Evolutionary conservation across 2,113 vertebrate species (phyloP).

Genomic region (Perccottus glenii): DNA sequence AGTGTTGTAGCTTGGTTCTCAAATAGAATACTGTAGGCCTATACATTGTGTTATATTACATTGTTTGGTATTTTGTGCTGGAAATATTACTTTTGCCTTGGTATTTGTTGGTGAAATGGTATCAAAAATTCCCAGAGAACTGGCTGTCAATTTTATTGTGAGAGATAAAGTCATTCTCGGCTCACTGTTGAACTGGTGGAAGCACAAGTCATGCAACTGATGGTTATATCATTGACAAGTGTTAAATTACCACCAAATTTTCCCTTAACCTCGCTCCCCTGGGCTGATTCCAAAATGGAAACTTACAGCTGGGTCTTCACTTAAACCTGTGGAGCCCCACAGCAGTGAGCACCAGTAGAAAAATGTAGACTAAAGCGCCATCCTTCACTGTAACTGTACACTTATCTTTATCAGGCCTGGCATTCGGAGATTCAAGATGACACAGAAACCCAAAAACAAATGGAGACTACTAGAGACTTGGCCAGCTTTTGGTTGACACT

Average conservation of each 20-base stretch:
- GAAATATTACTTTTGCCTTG: too few species aligned
- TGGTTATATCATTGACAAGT: conserved; percentile 28
- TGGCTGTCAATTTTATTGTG: too few species aligned
- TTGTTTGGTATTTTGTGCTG: too few species aligned
- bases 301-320: conserved; percentile 47
- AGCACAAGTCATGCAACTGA: neutral
- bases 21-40: too few species aligned
- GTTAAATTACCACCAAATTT: conserved; percentile 52
- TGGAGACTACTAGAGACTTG: neutral
- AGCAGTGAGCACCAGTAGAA: conserved; percentile 15
- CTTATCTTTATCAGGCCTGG: conserved; percentile 5
- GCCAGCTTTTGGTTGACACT: conserved; percentile 19
- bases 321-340: conserved; percentile 18
- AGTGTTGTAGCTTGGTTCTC: too few species aligned
- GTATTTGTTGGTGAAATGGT: too few species aligned
- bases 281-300: conserved; percentile 42
- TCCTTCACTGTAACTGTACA: conserved; percentile 28
- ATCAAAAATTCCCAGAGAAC: too few species aligned
- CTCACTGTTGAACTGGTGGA: neutral
- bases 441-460: conserved; percentile 8
- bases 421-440: conserved; percentile 26
- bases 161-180: neutral
- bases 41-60: too few species aligned
- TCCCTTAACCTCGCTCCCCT: conserved; percentile 31
- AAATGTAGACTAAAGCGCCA: conserved; percentile 22